Percentiles rank a stretch among this genome's conserved stretches.
phyloP scores from a whole-genome alignment of 2,888 invertebrate species.

The Electrophaes corylata region DNA sequence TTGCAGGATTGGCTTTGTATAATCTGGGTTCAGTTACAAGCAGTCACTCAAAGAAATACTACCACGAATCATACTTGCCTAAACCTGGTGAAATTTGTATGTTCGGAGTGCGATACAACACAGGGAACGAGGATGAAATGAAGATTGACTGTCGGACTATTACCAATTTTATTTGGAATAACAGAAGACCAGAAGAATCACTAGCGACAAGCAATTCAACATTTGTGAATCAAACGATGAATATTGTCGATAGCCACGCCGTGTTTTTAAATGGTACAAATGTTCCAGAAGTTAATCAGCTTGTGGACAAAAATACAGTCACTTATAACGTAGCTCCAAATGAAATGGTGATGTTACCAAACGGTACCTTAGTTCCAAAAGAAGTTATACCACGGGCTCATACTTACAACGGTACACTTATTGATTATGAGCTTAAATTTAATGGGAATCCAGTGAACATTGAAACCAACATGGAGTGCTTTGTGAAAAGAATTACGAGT shows the following conservation, averaged over 20 bases:
- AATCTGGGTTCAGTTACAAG: conserved; percentile 15
- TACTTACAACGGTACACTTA: conserved; percentile 3
- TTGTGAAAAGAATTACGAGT: conserved; percentile 8
- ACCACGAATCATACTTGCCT: conserved; percentile 5
- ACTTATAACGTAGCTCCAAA: not conserved
- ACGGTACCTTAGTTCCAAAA: conserved; percentile 16
- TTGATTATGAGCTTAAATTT: conserved; percentile 10
- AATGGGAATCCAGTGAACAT: conserved; percentile 4
- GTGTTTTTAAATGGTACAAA: conserved; percentile 4
- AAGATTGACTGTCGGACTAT: conserved; percentile 16
- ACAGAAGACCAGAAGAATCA: conserved; percentile 8
- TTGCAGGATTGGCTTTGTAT: conserved; percentile 22
- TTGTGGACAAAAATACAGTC: conserved; percentile 2
- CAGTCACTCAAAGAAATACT: not conserved
- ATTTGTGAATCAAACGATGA: not conserved
- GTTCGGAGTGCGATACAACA: conserved; percentile 10
- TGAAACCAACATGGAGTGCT: conserved; percentile 11
- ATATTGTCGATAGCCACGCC: not conserved
- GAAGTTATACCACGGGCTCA: not conserved
- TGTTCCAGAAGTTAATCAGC: not conserved
- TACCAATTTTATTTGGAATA: conserved; percentile 14
- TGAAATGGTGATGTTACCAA: conserved; percentile 17
- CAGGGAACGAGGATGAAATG: conserved; percentile 15
- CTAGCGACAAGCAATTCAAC: not conserved
- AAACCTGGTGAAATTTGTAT: conserved; percentile 21